Conservation (phyloP, 2,113 vertebrate species). For the Shinisaurus crocodilurus region DNA sequence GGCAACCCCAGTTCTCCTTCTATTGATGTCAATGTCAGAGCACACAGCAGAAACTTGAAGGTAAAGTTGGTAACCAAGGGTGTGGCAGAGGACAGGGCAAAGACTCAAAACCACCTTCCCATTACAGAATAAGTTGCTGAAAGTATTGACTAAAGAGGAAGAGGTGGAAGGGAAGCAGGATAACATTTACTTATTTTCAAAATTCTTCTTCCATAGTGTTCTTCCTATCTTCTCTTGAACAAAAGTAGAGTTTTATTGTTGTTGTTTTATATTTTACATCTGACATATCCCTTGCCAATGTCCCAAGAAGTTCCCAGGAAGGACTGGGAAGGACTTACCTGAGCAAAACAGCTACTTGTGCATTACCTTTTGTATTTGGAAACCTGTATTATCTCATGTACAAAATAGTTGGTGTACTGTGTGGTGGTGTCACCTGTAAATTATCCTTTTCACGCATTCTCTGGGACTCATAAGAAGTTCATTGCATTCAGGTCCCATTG, state of each 20-base stretch:
- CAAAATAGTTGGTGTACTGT: too few relatives aligned
- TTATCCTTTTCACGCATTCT: neutral
- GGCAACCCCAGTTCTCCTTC: conserved; percentile 24
- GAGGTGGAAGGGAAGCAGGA: conserved; percentile 9
- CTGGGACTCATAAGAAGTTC: too few relatives aligned
- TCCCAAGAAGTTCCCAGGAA: conserved; percentile 37
- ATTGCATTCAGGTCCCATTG: neutral
- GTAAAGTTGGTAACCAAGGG: neutral
- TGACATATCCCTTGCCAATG: neutral
- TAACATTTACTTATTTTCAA: neutral
- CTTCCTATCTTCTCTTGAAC: conserved; percentile 17
- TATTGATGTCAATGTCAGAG: conserved; percentile 60
- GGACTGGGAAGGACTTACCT: conserved; percentile 57
- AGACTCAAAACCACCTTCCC: conserved; percentile 3
- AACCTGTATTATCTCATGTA: neutral
- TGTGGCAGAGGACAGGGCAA: conserved; percentile 20
- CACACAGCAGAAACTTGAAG: conserved; percentile 30
- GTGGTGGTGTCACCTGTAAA: neutral
- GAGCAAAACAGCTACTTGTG: neutral
- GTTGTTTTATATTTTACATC: too few relatives aligned
- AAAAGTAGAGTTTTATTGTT: neutral
- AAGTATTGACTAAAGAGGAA: conserved; percentile 33
- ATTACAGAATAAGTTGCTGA: conserved; percentile 53
- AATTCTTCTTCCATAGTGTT: conserved; percentile 6
- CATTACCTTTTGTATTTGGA: neutral